These are phyloP conservation scores for Horisme vitalbata DNA, from an alignment of 2,888 invertebrate species.

Conservation along the genomic window DNA sequence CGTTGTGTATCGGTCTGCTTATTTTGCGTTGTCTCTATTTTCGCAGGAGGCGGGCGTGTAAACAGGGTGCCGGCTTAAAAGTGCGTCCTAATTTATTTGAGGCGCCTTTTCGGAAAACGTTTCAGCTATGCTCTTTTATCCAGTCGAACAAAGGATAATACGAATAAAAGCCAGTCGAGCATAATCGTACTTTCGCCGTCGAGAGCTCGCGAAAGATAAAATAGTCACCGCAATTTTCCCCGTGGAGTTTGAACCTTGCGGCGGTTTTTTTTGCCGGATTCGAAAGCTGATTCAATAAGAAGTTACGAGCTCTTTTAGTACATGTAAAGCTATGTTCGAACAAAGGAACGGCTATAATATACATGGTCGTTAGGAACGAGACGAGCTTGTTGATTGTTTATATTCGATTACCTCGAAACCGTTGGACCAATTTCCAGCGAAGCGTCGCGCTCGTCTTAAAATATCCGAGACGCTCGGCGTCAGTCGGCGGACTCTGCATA, in stretches of 20 bases:
- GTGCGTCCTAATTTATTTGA: conserved; percentile 71
- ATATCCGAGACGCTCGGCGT: conserved; percentile 41
- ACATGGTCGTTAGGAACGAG: conserved; percentile 35
- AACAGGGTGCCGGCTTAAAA: conserved; percentile 64
- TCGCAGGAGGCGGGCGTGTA: conserved; percentile 57
- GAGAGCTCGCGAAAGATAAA: conserved; percentile 64
- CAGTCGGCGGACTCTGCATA: conserved; percentile 41
- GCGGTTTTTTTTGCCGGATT: conserved; percentile 57
- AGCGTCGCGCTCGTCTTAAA: conserved; percentile 43
- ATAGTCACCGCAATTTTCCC: conserved; percentile 68
- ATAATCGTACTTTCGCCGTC: conserved; percentile 63
- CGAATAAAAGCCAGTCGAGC: conserved; percentile 72
- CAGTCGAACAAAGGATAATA: conserved; percentile 73
- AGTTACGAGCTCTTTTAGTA: conserved; percentile 52
- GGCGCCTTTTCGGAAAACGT: conserved; percentile 64
- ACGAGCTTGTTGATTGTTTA: conserved; percentile 56
- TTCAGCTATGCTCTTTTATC: conserved; percentile 67
- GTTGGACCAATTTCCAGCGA: conserved; percentile 46
- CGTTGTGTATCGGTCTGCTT: conserved; percentile 50
- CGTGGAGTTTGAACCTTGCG: conserved; percentile 63
- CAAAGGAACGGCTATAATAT: conserved; percentile 38
- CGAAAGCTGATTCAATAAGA: conserved; percentile 67
- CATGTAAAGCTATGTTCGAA: conserved; percentile 53
- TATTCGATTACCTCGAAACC: conserved; percentile 56
- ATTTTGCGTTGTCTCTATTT: conserved; percentile 61